phyloP scores from a whole-genome alignment of 2,113 vertebrate genomes.

The Dipodomys stephensi region DNA sequence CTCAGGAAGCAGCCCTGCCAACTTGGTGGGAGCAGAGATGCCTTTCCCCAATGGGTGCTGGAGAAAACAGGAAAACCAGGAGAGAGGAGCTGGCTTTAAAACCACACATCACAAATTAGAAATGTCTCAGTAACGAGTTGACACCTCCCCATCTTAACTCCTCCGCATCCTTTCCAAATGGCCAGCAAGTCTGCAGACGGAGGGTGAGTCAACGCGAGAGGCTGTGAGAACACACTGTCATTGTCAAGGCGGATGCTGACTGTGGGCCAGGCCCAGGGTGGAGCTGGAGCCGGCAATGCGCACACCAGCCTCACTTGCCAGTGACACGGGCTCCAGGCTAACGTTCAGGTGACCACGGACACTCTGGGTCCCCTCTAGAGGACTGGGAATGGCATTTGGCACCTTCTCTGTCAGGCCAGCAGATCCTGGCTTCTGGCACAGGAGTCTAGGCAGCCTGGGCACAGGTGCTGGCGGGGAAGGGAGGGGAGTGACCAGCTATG shows the following conservation, averaged over 20 bases:
- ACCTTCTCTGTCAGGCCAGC: background rate
- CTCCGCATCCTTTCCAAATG: slow-evolving; percentile 79
- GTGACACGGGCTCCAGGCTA: background rate
- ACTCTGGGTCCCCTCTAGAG: background rate
- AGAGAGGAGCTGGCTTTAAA: slow-evolving; percentile 69
- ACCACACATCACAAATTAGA: slow-evolving; percentile 72
- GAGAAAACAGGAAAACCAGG: slow-evolving; percentile 68
- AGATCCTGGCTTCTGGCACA: background rate
- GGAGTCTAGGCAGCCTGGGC: background rate
- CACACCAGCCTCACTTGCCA: background rate
- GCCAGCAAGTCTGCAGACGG: slow-evolving; percentile 75
- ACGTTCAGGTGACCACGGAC: background rate
- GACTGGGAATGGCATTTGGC: fast-evolving
- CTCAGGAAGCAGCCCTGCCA: slow-evolving; percentile 57
- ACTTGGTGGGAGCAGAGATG: slow-evolving; percentile 65
- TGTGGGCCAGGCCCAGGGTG: slow-evolving; percentile 34
- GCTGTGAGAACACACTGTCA: slow-evolving; percentile 68
- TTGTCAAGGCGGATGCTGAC: slow-evolving; percentile 57
- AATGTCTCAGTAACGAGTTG: slow-evolving; percentile 67
- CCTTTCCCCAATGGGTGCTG: slow-evolving; percentile 62
- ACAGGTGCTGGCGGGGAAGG: background rate
- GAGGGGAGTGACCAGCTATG: background rate
- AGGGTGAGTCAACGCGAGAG: slow-evolving; percentile 71
- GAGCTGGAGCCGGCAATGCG: background rate
- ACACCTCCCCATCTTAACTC: slow-evolving; percentile 74